phyloP scores from a whole-genome alignment of 1,140 invertebrate species.

The Lepidostoma basale region DNA sequence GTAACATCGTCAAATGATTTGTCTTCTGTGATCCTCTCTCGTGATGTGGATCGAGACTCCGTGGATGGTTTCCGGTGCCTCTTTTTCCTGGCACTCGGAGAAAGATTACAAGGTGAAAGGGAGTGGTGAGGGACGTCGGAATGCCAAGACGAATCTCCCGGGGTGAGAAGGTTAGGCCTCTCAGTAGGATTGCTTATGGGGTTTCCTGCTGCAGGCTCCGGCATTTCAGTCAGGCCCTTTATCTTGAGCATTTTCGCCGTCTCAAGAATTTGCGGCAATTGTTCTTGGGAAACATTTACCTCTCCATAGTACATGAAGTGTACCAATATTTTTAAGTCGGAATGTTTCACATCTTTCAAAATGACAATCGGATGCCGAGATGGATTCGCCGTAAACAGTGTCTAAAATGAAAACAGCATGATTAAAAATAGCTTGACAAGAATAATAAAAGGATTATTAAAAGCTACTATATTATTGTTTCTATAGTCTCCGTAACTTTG shows the following conservation, averaged over 20 bases:
- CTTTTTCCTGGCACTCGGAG: conserved; percentile 51
- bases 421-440: not conserved
- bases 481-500: no score
- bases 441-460: not conserved
- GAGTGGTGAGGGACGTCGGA: conserved; percentile 54
- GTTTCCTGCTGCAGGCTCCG: conserved; percentile 70
- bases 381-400: conserved; percentile 81
- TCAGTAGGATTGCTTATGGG: conserved; percentile 65
- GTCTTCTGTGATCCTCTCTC: conserved; percentile 54
- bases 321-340: conserved; percentile 85
- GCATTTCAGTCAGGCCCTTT: conserved; percentile 85
- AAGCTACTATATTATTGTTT: no score
- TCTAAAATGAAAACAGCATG: conserved; percentile 54
- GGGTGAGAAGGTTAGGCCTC: conserved; percentile 57
- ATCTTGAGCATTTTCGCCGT: conserved; percentile 88
- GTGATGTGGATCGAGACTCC: conserved; percentile 68
- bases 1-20: conserved; percentile 31
- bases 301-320: conserved; percentile 93
- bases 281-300: conserved; percentile 88
- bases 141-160: conserved; percentile 58
- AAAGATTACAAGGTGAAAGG: conserved; percentile 52
- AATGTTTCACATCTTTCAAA: conserved; percentile 85
- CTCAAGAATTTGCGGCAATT: conserved; percentile 83
- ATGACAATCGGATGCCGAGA: conserved; percentile 91
- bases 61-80: conserved; percentile 72